Base-by-base conservation (phyloP, 2,888 invertebrate species). In the Plagodis pulveraria region DNA sequence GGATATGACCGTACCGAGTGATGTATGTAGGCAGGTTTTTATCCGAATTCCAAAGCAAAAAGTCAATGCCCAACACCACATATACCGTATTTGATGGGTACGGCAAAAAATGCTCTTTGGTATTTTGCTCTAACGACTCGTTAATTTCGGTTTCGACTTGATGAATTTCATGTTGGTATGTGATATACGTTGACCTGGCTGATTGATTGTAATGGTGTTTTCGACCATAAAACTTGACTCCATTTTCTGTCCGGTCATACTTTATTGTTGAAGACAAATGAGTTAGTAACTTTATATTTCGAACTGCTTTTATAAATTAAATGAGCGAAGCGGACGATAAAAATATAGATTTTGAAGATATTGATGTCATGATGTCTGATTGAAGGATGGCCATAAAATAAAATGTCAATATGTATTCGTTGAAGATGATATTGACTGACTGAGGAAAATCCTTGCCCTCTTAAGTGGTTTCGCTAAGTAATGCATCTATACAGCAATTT, bases 111-210 rank as follows among this genome's bases (percentile, higher is more conserved):
- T 76, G 63, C 65, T 73, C 77, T 71, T 74, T 72, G 85, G 86
- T 84, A 89, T 89, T 88, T 82, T 74, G 82, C 77, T 85, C 83
- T 87, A 87, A 89, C 88, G 88, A 87, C 81, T 87, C 76, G 87
- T 86, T 87, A 86, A 86, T 84, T 87, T 87, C 81, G 77, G 61
- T 80, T 75, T 72, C 76, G 80, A 78, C 74, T 77, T 81, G 88
- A 81, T 84, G 84, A 85, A 87, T 87, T 87, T 87, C 73, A 76
- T 80, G 76, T 71, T 68, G 71, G 72, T 72, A 66, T 76, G 87
- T 74, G 81, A 87, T 74, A 72, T 76, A 70, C 70, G 76, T 71
- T 78, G 76, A 72, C 69, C 69, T 62, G 62, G 10, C 61, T 60
- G 65, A 67, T 58, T 57, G 57, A 63, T 62, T 63, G 53, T 70